Percentiles rank a stretch among this genome's conserved stretches.
These are phyloP conservation scores for Heterotilapia buettikoferi DNA, from an alignment of 2,113 vertebrate species.

Conservation along the genomic window DNA sequence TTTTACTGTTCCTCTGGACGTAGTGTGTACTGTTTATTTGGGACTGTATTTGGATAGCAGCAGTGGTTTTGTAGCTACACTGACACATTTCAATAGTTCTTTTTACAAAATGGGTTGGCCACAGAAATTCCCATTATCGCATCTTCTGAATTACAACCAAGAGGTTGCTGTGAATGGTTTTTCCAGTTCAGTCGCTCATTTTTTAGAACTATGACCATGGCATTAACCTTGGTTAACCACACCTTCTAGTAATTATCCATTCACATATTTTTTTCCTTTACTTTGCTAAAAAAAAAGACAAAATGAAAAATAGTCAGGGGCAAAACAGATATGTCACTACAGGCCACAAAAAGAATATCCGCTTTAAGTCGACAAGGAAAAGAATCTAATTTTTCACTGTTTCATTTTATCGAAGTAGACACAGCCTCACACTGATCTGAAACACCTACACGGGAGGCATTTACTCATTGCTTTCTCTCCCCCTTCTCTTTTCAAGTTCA, in stretches of 20 bases:
- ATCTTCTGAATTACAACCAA: neutral
- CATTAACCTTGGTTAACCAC: neutral
- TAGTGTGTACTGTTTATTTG: fast-evolving
- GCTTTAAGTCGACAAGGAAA: neutral
- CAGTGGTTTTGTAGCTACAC: neutral
- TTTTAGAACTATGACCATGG: neutral
- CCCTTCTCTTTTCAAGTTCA: neutral
- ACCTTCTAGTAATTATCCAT: neutral
- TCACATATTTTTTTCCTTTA: neutral
- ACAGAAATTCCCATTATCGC: neutral
- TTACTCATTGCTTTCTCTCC: neutral
- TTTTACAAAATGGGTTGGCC: neutral
- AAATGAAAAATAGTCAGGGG: neutral
- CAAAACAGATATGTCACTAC: neutral
- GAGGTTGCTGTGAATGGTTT: neutral
- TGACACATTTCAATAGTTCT: neutral
- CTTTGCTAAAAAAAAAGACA: neutral
- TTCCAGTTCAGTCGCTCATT: neutral
- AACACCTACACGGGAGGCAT: neutral
- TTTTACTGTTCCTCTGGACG: neutral
- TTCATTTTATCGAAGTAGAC: neutral
- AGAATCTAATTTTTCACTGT: neutral
- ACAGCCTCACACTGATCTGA: neutral
- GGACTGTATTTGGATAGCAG: neutral
- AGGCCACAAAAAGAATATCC: neutral